phyloP scores from a whole-genome alignment of 2,797 vertebrate species.

The Molossus alvarezi region DNA sequence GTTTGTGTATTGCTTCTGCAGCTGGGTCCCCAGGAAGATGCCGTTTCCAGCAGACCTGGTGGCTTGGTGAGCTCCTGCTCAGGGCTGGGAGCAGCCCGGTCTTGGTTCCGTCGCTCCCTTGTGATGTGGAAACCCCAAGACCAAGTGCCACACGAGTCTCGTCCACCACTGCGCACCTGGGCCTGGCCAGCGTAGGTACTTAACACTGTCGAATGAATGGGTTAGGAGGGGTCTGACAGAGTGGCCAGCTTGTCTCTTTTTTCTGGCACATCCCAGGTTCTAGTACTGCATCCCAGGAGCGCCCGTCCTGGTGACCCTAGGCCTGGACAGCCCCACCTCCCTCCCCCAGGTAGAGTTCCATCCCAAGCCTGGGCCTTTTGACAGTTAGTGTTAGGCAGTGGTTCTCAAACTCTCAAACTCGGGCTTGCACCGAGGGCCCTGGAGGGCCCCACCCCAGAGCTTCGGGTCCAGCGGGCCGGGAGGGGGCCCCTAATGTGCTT shows the following conservation, averaged over 20 bases:
- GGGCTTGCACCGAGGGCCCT: background rate
- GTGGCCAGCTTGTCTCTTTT: background rate
- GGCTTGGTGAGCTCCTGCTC: background rate
- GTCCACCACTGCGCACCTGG: fast-evolving
- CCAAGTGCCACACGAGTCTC: background rate
- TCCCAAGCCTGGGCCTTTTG: background rate
- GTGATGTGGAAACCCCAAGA: background rate
- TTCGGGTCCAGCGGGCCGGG: background rate
- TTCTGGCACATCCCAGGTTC: background rate
- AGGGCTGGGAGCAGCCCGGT: background rate
- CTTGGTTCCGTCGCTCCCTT: background rate
- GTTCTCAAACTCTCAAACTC: background rate
- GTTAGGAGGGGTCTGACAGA: background rate
- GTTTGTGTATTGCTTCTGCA: background rate
- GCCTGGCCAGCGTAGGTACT: background rate
- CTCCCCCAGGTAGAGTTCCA: too few species aligned
- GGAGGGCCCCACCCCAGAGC: background rate
- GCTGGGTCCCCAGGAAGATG: background rate
- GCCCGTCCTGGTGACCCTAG: background rate
- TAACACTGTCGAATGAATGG: background rate
- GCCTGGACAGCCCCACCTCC: background rate
- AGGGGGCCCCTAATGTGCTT: background rate
- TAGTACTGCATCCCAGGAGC: background rate
- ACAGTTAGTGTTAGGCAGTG: background rate
- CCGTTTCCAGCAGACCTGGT: background rate